Base-by-base conservation (phyloP, 2,113 vertebrate genomes). In the Ptilonorhynchus violaceus region DNA sequence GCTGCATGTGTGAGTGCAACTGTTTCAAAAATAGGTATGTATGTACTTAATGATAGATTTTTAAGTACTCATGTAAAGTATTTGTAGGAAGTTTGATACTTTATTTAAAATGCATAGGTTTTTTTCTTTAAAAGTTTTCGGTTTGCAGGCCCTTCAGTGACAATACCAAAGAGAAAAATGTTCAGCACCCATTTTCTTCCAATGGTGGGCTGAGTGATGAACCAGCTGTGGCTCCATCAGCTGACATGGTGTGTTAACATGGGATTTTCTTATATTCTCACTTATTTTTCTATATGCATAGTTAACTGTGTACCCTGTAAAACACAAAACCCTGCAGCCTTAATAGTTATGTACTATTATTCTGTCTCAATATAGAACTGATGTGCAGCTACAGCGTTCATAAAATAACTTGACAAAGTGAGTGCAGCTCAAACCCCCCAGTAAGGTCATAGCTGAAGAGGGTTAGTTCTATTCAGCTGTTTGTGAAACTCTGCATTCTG, bases 211-310 rank as follows among this genome's bases (percentile, higher is more conserved):
- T 86, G 75, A 52, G 41, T 37, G 25, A 37, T 63, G 91, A 60
- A 58, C 83, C 67, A 85, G 21, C 52, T 91, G 22, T 70, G 42
- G 49, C 66, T 67, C 44, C 80, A 49, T 89, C 96, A 72, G n/a
- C 62, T 67, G 73, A 74, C 68, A 66, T 9, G 96, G 98, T 98
- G 79, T 69, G 97, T 97, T 96, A 93, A 94, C 64, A 13, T 3
- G 41, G 15, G 24, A 12, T 84, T 72, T 79, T 37, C 30, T 76
- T 81, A 20, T 49, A 20, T 49, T 88, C 10, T 68, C 24, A 28
- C 47, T 84, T 3, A 4, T 13, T 55, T 74, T 64, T 28, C 9
- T 80, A 8, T 64, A 30, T 15, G 4, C 6, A 1, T 53, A 37
- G 17, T 41, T 92, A 81, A 73, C 85, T n/a, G 30, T 70, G 42